phyloP scores from a whole-genome alignment of 2,113 vertebrate genomes.

The Phoxinus phoxinus region DNA sequence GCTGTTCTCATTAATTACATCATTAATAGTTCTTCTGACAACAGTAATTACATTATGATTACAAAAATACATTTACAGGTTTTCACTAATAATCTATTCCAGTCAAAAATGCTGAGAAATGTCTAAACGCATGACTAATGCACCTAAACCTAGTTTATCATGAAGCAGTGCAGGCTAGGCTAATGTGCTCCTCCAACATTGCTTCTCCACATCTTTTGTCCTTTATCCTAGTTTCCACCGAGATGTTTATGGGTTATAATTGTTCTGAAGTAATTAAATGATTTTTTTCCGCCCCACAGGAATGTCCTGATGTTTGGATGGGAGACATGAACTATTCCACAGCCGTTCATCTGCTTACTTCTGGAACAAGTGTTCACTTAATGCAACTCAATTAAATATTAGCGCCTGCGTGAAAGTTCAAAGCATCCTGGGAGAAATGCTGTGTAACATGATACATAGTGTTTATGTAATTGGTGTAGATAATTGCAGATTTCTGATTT shows the following conservation, averaged over 20 bases:
- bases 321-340: not conserved
- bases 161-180: too few species aligned
- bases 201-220: not conserved
- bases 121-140: not conserved
- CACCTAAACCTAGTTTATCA: not conserved
- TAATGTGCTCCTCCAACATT: not conserved
- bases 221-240: not conserved
- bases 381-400: not conserved
- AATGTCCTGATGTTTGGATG: conserved; percentile 63
- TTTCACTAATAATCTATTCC: not conserved
- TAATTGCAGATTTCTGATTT: not conserved
- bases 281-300: conserved; percentile 60
- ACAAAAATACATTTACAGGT: not conserved
- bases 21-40: not conserved
- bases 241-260: not conserved
- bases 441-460: conserved; percentile 64
- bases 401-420: not conserved
- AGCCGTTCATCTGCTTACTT: not conserved
- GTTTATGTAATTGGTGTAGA: conserved; percentile 63
- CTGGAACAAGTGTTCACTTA: not conserved
- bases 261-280: not conserved
- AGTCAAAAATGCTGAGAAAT: not conserved
- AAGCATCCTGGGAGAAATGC: conserved; percentile 47
- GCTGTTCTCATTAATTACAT: not conserved
- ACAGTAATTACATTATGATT: not conserved